phyloP scores from a whole-genome alignment of 2,888 invertebrate species.

The Noctuana brunneofusca region DNA sequence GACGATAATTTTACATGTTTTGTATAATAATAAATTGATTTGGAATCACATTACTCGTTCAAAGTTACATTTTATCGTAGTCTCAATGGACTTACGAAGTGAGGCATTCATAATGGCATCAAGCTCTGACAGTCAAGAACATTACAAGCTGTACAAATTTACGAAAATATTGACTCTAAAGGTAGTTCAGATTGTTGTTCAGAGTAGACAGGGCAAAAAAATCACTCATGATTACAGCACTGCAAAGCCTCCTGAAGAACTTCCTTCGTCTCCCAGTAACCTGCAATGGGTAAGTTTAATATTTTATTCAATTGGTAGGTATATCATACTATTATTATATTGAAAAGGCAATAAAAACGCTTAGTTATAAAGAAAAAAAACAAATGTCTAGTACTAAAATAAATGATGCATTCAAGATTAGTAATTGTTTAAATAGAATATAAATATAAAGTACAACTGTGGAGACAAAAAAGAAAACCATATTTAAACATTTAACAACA shows the following conservation, averaged over 20 bases:
- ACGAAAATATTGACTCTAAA: constrained; percentile 94
- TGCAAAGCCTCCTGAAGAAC: constrained; percentile 55
- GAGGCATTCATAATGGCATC: constrained; percentile 52
- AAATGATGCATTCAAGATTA: too few relatives aligned
- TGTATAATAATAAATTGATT: constrained; percentile 4
- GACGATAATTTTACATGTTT: constrained; percentile 14
- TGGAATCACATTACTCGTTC: neutral
- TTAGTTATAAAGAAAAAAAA: too few relatives aligned
- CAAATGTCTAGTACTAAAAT: too few relatives aligned
- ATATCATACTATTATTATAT: neutral
- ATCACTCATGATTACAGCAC: constrained; percentile 71
- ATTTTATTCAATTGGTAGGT: too few relatives aligned
- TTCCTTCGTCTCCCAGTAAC: constrained; percentile 52
- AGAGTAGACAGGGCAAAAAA: constrained; percentile 94
- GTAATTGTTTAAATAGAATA: too few relatives aligned
- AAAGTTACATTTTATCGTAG: neutral
- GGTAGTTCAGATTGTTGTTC: constrained; percentile 95
- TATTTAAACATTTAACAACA: too few relatives aligned
- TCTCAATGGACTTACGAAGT: constrained; percentile 26
- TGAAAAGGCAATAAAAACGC: neutral
- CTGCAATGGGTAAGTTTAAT: constrained; percentile 64
- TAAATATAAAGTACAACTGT: too few relatives aligned
- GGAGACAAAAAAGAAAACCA: too few relatives aligned
- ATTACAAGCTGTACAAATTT: constrained; percentile 91
- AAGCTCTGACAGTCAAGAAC: constrained; percentile 60